Conservation (phyloP, 2,797 vertebrate genomes). For the Melanotaenia nigrans region DNA sequence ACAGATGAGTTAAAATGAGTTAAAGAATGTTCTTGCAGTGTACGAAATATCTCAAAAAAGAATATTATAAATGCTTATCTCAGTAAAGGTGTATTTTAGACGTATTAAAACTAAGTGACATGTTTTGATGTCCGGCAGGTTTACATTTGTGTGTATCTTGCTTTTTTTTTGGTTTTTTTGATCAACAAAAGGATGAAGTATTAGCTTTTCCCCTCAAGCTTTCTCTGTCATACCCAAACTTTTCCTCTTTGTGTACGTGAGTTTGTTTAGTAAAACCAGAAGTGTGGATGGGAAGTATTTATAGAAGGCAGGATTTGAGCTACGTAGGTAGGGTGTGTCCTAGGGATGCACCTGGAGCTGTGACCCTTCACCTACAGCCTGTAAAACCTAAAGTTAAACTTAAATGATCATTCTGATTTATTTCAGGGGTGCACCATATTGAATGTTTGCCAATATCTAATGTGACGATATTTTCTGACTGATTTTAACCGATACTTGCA, state of each 20-base stretch:
- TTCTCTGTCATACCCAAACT: slow-evolving; percentile 73
- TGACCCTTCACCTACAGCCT: slow-evolving; percentile 29
- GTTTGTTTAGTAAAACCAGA: slow-evolving; percentile 69
- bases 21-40: slow-evolving; percentile 87
- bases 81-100: slow-evolving; percentile 84
- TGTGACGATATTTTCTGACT: neutral
- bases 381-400: slow-evolving; percentile 41
- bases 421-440: neutral
- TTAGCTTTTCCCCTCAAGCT: slow-evolving; percentile 81
- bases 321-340: too few relatives aligned
- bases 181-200: slow-evolving; percentile 85
- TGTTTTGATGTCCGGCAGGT: slow-evolving; percentile 83
- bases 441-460: too few relatives aligned
- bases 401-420: neutral
- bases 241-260: slow-evolving; percentile 70
- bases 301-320: slow-evolving; percentile 53
- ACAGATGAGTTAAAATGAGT: slow-evolving; percentile 71
- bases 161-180: slow-evolving; percentile 59
- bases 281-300: slow-evolving; percentile 65
- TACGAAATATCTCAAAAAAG: slow-evolving; percentile 84
- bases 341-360: neutral
- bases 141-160: slow-evolving; percentile 84
- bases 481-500: neutral
- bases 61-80: slow-evolving; percentile 85
- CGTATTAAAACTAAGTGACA: slow-evolving; percentile 81